Evolutionary conservation across 2,113 vertebrate genomes (phyloP).

Genomic region (Peucedramus taeniatus): DNA sequence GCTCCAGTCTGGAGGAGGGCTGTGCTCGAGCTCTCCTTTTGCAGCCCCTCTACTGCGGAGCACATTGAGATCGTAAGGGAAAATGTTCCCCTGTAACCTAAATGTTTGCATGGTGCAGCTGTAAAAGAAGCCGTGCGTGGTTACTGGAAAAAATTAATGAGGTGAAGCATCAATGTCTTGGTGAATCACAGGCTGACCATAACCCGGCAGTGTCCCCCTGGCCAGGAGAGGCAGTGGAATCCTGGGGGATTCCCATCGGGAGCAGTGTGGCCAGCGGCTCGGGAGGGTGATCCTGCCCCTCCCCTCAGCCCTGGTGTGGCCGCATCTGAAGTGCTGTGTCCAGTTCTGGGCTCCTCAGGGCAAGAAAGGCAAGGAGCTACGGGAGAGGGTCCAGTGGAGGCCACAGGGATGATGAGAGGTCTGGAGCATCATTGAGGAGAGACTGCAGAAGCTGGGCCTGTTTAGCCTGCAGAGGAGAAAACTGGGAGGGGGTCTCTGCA

Average conservation of each 20-base stretch:
- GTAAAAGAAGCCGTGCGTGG: accelerated
- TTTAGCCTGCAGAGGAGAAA: not conserved
- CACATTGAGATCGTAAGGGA: accelerated
- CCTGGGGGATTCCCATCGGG: not conserved
- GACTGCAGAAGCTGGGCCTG: not conserved
- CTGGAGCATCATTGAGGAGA: not conserved
- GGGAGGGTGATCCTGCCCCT: not conserved
- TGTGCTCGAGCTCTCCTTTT: accelerated
- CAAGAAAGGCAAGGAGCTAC: too few species aligned
- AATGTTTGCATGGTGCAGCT: not conserved
- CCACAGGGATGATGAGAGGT: not conserved
- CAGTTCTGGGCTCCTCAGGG: not conserved
- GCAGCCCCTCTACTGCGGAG: too few species aligned
- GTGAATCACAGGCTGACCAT: not conserved
- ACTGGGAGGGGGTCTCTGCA: not conserved
- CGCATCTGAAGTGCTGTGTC: accelerated
- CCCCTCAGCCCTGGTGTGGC: not conserved
- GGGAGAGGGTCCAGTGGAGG: not conserved
- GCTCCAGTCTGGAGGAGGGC: not conserved
- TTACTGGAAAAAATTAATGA: not conserved
- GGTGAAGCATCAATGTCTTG: accelerated
- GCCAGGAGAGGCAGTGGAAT: not conserved
- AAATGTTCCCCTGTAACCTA: accelerated
- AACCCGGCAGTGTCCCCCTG: not conserved
- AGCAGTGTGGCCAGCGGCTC: not conserved